Base-by-base conservation (phyloP, 2,888 invertebrate species). In the Acanthoscelides obtectus region DNA sequence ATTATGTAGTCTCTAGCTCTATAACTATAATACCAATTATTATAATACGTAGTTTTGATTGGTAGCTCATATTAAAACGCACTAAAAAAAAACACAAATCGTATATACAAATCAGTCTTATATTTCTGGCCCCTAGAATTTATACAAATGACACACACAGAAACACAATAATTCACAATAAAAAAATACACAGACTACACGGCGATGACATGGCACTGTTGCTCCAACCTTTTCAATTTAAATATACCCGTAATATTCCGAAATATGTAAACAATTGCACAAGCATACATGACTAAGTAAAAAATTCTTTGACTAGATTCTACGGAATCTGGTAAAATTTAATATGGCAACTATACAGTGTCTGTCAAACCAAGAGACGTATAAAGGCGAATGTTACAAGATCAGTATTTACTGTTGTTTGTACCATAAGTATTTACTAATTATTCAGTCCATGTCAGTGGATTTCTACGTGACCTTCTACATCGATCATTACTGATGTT, bases 51-150 rank as follows among this genome's bases (percentile, higher is more conserved):
- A 70, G 68, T 70, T 77, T 78, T 77, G 77, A 76, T 77, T 77
- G 70, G 64, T 72, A 74, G 77, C 77, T 75, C 77, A 71, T 73
- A 73, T 71, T 73, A 74, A 77, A 73, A 45, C 12, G 45, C 45
- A 6, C 25, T 73, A 74, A 74, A 72, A 73, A 70, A 76, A 75
- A 73, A 76, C 67, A 72, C 68, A 73, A 70, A 73, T 66, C 67
- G 64, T 75, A 75, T 76, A 70, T 80, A 76, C 79, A 80, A 76
- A 76, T 80, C 81, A 82, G 81, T 82, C 81, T 81, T 81, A 71
- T 73, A 76, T 74, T 77, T 70, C 71, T 81, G 81, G 81, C 77
- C 81, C 80, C 80, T 74, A 78, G 74, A 73, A 73, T 75, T 75
- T 73, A 66, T 70, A 64, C 70, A 70, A 70, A 68, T 20, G 12